These are phyloP conservation scores for Octopus bimaculoides DNA, from an alignment of 1,140 invertebrate species.

Conservation along the genomic window DNA sequence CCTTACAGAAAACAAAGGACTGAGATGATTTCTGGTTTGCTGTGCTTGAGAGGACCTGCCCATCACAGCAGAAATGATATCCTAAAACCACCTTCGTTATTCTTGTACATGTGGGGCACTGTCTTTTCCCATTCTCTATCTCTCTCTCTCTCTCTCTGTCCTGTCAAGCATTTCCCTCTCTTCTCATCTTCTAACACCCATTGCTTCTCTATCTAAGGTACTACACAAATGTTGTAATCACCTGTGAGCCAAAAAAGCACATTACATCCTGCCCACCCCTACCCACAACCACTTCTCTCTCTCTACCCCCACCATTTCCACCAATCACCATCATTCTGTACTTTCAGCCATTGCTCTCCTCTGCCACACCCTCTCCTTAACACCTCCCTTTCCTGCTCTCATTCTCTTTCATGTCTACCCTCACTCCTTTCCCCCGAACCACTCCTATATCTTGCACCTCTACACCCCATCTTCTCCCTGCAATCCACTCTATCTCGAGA, in stretches of 20 bases:
- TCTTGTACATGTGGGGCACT: neutral
- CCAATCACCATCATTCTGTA: neutral
- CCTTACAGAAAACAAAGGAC: too few relatives aligned
- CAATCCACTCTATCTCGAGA: neutral
- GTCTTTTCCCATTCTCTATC: neutral
- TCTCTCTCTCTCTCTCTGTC: constrained; percentile 15
- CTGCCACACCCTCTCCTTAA: neutral
- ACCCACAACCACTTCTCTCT: neutral
- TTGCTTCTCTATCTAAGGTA: too few relatives aligned
- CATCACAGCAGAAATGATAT: too few relatives aligned
- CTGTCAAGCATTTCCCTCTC: neutral
- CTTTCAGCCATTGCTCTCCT: neutral
- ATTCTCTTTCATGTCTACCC: neutral
- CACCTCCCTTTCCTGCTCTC: neutral
- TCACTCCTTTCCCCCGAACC: neutral
- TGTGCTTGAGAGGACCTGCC: too few relatives aligned
- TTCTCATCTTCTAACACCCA: neutral
- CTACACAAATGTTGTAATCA: too few relatives aligned
- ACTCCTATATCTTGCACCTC: neutral
- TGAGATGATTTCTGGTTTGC: too few relatives aligned
- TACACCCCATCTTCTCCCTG: neutral
- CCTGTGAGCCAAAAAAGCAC: neutral
- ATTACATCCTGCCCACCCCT: neutral
- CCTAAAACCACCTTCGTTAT: too few relatives aligned
- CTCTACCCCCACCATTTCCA: neutral